Base-by-base conservation (phyloP, 2,888 invertebrate species). In the Trissoscelio sp. region DNA sequence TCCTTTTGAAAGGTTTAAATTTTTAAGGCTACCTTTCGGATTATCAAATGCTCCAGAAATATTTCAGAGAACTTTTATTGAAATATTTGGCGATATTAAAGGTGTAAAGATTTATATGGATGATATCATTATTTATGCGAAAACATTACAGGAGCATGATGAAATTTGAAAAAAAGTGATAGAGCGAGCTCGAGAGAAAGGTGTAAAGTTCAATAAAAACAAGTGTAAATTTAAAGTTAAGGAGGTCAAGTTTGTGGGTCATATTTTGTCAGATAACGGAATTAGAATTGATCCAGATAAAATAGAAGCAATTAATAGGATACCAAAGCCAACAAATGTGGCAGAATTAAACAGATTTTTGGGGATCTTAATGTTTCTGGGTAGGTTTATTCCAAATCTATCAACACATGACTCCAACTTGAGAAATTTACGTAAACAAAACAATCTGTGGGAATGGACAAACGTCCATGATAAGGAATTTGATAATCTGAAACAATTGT, bases 1-100 rank as follows among this genome's bases (percentile, higher is more conserved):
- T 0, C 85, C 85, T 0, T 85, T 87, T 55, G 88, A 87, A 1
- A 64, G 87, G 57, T 89, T 85, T 57, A 79, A 78, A 44, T 88
- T 86, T 53, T 12, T 79, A 28, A 60, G 85, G 55, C 74, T 89
- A 64, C 86, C 88, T 0, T 88, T 83, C 77, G 79, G 81, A 6
- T 60, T 83, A 1, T 77, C 53, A 31, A 58, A 58, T 4, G 81
- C 82, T 7, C 79, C 82, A 0, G 81, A 81, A 24, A 75, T 83
- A 1, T 69, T 69, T 69, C 69, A 57, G 22, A 12, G 57, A 20
- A 46, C 12, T 5, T 46, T 70, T 22, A 11, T 31, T 3, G 44
- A 57, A 1, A 57, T 55, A 6, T 87, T 60, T 87, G 85, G 0
- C 1, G 67, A 55, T 60, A 58, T 58, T 1, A 5, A 14, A 28